Evolutionary conservation across 2,797 vertebrate genomes (phyloP).

Genomic region (Enoplosus armatus): DNA sequence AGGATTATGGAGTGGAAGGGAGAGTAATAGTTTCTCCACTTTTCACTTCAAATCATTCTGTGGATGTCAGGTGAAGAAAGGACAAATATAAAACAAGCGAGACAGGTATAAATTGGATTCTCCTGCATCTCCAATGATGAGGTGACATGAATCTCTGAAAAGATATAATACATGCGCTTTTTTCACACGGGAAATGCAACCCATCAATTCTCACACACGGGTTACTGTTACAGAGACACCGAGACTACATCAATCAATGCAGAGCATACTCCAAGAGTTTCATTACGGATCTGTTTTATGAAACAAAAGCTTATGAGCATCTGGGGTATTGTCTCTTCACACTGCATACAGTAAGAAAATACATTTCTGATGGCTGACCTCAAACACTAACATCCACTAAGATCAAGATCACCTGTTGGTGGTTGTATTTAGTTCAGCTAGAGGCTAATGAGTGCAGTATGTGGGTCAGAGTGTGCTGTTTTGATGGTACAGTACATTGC

Average conservation of each 20-base stretch:
- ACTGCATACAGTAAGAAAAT: background rate
- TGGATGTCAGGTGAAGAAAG: slow-evolving; percentile 44
- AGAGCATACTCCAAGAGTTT: background rate
- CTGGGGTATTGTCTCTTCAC: background rate
- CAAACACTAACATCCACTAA: background rate
- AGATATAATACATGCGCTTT: slow-evolving; percentile 45
- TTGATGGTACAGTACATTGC: background rate
- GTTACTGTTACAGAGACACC: slow-evolving; percentile 17
- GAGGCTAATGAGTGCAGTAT: slow-evolving; percentile 22
- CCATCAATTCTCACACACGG: slow-evolving; percentile 29
- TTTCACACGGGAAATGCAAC: slow-evolving; percentile 36
- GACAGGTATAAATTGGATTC: slow-evolving; percentile 55
- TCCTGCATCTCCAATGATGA: slow-evolving; percentile 36
- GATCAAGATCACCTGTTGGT: slow-evolving; percentile 18
- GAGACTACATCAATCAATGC: slow-evolving; percentile 41
- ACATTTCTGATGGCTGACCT: background rate
- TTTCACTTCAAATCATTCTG: slow-evolving; percentile 20
- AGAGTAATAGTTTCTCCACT: background rate
- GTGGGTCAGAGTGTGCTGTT: slow-evolving; percentile 35
- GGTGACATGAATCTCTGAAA: slow-evolving; percentile 57
- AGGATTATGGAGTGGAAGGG: background rate
- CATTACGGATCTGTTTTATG: slow-evolving; percentile 10
- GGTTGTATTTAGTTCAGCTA: slow-evolving; percentile 1
- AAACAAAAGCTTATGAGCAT: background rate
- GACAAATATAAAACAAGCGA: slow-evolving; percentile 51